These are phyloP conservation scores for Abrostola tripartita DNA, from an alignment of 2,888 invertebrate genomes.

Conservation along the genomic window DNA sequence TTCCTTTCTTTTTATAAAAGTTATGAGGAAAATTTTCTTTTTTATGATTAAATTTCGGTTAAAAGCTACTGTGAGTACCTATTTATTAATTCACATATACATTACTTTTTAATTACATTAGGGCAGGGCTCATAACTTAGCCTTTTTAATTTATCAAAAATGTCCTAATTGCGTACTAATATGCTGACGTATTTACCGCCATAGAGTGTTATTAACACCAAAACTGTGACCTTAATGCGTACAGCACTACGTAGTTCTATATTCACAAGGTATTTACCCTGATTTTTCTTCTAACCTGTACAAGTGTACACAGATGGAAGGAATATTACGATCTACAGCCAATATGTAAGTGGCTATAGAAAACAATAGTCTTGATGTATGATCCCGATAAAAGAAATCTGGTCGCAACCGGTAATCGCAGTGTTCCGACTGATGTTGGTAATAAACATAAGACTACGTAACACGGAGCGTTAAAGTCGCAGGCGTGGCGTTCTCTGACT, in stretches of 20 bases:
- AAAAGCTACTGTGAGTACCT: no score
- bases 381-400: slow-evolving; percentile 11
- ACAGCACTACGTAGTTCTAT: slow-evolving; percentile 17
- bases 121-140: not conserved
- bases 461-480: not conserved
- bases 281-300: slow-evolving; percentile 1
- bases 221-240: slow-evolving; percentile 25
- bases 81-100: no score
- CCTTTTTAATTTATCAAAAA: not conserved
- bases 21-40: no score
- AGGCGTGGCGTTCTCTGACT: no score
- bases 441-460: slow-evolving; percentile 8
- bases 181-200: slow-evolving; percentile 3
- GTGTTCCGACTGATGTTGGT: slow-evolving; percentile 14
- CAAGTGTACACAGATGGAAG: slow-evolving; percentile 14
- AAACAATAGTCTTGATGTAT: slow-evolving; percentile 30
- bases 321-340: slow-evolving; percentile 16
- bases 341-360: slow-evolving; percentile 27
- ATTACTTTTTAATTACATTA: no score
- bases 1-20: no score
- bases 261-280: slow-evolving; percentile 11
- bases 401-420: slow-evolving; percentile 5
- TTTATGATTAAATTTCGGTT: no score
- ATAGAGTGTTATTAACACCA: slow-evolving; percentile 4
- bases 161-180: not conserved